A percentile compares a stretch with the other conserved stretches of the same genome.
phyloP scores from a whole-genome alignment of 1,140 invertebrate genomes.

The Drosophila pruinosa region DNA sequence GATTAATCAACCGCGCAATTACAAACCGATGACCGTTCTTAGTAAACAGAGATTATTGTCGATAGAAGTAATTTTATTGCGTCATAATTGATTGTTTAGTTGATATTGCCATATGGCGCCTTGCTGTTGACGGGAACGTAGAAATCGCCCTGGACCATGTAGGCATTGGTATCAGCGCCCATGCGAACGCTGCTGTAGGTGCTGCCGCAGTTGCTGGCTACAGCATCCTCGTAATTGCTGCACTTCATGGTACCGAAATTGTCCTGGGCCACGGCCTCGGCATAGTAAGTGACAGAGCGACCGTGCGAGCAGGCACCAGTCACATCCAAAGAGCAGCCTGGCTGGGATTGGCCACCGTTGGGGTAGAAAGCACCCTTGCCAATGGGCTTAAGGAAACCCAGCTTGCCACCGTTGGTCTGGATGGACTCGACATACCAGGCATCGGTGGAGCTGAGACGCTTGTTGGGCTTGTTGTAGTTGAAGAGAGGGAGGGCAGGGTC shows the following conservation, averaged over 20 bases:
- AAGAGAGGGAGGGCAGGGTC: slow-evolving; percentile 83
- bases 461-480: slow-evolving; percentile 56
- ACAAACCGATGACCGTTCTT: not conserved
- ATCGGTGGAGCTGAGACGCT: slow-evolving; percentile 81
- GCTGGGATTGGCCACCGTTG: slow-evolving; percentile 84
- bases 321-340: slow-evolving; percentile 83
- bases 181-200: slow-evolving; percentile 72
- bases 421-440: slow-evolving; percentile 82
- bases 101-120: slow-evolving; percentile 76
- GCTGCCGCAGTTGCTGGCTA: slow-evolving; percentile 51
- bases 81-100: slow-evolving; percentile 37
- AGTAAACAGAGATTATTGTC: not conserved
- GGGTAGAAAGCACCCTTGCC: slow-evolving; percentile 84
- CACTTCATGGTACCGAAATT: slow-evolving; percentile 67
- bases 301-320: slow-evolving; percentile 83
- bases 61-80: slow-evolving; percentile 25
- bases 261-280: slow-evolving; percentile 82
- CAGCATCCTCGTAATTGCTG: slow-evolving; percentile 46
- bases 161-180: slow-evolving; percentile 79
- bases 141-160: slow-evolving; percentile 71
- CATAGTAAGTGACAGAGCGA: slow-evolving; percentile 85
- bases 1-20: not conserved
- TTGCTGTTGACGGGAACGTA: slow-evolving; percentile 69
- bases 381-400: slow-evolving; percentile 83
- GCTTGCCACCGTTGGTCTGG: slow-evolving; percentile 84